Evolutionary conservation across 2,113 vertebrate species (phyloP), one percentile per base, ranked within the genome.

Genomic region (Pseudorhombus dupliciocellatus): DNA sequence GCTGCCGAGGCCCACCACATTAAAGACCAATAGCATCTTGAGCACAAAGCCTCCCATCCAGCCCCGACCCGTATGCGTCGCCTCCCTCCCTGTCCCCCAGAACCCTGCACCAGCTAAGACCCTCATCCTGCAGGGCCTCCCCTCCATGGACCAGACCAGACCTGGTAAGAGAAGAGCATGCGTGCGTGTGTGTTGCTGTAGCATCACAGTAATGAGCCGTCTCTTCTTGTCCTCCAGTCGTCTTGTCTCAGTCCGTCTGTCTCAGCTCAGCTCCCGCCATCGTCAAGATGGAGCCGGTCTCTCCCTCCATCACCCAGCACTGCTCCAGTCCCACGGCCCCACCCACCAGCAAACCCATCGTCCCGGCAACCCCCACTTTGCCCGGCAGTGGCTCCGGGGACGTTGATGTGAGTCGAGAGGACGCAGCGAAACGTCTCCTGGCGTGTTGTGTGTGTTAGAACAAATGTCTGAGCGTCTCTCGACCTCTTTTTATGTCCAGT

Each of bases 91-190:
- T 0, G 62, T 91, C 70, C 63, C 93, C 1, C 92, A 88, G 22
- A 55, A 78, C 6, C 52, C 88, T 4, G 62, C 92, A 1, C 72
- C 93, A 0, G 80, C 92, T 76, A 91, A 94, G 75, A 65, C 95
- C 0, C 93, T 97, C 52, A 89, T 97, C 8, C 87, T 97, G 82
- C 95, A 95, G 83, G 88, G 93, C n/a, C 81, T 94, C 22, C 80
- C 91, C 52, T n/a, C 84, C 16, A 55, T 91, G 50, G 92, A 92
- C 56, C 90, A 93, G 78, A 72, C 1, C 75, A 40, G 88, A 31
- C 90, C 94, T 0, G 94, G 94, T 95, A 61, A 84, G 75, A 40
- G 31, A 52, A 0, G 1, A 18, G 5, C 15, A 2, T 44, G 12
- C 5, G 42, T 44, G 42, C 1, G 12, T 5, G 16, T 44, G 42